Percentiles rank a stretch among this genome's conserved stretches.
Conservation (phyloP, 1,140 invertebrate genomes). For the Chionoecetes opilio region DNA sequence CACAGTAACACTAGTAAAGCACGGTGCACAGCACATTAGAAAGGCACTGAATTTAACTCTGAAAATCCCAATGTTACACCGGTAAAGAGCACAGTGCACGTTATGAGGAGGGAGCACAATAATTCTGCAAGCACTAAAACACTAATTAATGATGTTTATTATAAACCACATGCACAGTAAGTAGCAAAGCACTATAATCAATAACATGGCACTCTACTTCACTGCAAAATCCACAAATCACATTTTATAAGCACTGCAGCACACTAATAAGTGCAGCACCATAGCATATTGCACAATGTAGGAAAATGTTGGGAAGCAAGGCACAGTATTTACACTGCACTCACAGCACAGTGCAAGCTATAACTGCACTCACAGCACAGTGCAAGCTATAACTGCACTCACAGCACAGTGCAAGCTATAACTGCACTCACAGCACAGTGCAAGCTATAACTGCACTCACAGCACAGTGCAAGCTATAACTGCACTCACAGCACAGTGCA, state of each 20-base stretch:
- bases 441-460: no score
- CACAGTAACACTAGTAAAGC: neutral
- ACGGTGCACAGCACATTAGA: conserved; percentile 36
- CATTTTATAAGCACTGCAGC: neutral
- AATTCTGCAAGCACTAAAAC: no score
- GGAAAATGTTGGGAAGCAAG: conserved; percentile 17
- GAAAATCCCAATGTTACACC: no score
- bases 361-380: neutral
- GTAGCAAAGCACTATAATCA: neutral
- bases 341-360: neutral
- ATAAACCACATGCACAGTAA: neutral
- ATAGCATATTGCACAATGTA: neutral
- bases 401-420: neutral
- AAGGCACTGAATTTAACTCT: no score
- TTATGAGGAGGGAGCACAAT: no score
- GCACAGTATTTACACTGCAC: neutral
- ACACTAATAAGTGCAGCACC: neutral
- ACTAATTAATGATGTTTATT: no score
- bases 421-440: neutral
- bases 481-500: neutral
- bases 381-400: neutral
- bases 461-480: no score
- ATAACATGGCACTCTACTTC: neutral
- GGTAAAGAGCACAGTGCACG: no score
- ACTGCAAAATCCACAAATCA: neutral